Percentiles rank a stretch among this genome's conserved stretches.
These are phyloP conservation scores for Geotrypetes seraphini DNA, from an alignment of 2,797 vertebrate genomes.

Conservation along the genomic window DNA sequence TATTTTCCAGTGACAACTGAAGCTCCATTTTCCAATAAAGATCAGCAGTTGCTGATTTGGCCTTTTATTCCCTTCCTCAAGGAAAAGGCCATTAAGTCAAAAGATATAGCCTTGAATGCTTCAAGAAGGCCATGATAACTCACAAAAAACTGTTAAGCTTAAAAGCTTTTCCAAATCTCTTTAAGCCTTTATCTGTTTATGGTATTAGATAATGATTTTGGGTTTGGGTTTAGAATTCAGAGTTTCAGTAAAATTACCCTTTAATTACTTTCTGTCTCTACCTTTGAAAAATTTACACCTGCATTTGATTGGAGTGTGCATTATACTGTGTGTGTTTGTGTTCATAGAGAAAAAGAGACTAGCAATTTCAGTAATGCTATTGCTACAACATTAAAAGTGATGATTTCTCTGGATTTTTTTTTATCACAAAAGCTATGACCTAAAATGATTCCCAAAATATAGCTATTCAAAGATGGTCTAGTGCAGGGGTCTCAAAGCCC, in stretches of 20 bases:
- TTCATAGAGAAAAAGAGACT: neutral
- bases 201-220: neutral
- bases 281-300: neutral
- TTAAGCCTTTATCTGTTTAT: neutral
- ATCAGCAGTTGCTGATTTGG: neutral
- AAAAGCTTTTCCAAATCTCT: conserved; percentile 6
- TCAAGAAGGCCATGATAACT: neutral
- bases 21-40: neutral
- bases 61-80: conserved; percentile 9
- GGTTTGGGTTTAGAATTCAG: neutral
- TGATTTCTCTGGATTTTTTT: no score
- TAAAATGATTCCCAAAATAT: no score
- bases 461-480: no score
- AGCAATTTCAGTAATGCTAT: no score
- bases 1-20: conserved; percentile 7
- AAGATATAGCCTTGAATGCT: conserved; percentile 18
- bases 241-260: neutral
- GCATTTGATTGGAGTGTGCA: no score
- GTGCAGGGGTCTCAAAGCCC: no score
- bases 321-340: neutral
- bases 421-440: no score
- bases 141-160: conserved; percentile 3
- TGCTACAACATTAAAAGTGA: no score
- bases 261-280: neutral
- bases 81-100: conserved; percentile 13